Evolutionary conservation across 2,113 vertebrate species (phyloP), one percentile per base, ranked within the genome.

Genomic region (Anhinga rufa): DNA sequence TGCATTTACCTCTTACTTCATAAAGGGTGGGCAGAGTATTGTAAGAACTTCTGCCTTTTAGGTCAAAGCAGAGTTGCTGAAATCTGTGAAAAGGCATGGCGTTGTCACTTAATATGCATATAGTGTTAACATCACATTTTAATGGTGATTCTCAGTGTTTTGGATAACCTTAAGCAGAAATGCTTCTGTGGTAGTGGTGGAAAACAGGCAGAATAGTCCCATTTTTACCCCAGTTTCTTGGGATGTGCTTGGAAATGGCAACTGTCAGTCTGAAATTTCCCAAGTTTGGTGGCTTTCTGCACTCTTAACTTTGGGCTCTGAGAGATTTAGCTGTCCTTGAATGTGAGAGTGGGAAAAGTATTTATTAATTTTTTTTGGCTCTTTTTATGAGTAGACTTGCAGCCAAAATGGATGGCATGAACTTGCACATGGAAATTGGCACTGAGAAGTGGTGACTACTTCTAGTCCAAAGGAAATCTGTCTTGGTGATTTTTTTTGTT

Each of bases 61-160:
- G 4, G 1, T 64, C 34, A n/a, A 51, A 69, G 60, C 32, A 49
- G 26, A 51, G 14, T 34, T 82, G 48, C 48, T 71, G 40, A 49
- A 78, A 57, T 3, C 3, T 19, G 9, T 52, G 21, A 71, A 25
- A 51, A 62, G 36, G 49, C 21, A 8, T 9, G 5, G 14, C 1
- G 3, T 21, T 70, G 62, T 48, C 40, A 7, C 28, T 68, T 79
- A 9, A 1, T 49, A 2, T 0, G 0, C 2, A 1, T 19, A 1
- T 34, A 15, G 21, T 29, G 42, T 62, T 84, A 61, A 46, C 31
- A 16, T 29, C 20, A 6, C 12, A 5, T 61, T 51, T 58, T 24
- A 29, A 4, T 60, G 38, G 42, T 44, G 32, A 34, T 60, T 55
- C 16, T 40, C 40, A 25, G 17, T 38, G 25, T 31, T 60, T 76